Conservation (phyloP, 2,888 invertebrate genomes). For the Latrodectus elegans region DNA sequence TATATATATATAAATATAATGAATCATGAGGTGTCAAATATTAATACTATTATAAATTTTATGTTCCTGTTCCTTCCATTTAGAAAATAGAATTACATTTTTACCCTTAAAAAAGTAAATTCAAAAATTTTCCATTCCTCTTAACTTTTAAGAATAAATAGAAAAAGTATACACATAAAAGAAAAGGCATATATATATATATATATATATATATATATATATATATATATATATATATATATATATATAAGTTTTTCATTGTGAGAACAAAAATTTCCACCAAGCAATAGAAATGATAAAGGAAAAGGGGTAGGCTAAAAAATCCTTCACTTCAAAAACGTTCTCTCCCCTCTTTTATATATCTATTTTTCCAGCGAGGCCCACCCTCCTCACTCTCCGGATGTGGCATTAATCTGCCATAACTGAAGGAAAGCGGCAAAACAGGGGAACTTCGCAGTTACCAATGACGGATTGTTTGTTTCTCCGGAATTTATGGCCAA, state of each 20-base stretch:
- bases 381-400: slow-evolving; percentile 11
- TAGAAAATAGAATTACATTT: too few species aligned
- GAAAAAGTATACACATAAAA: neutral
- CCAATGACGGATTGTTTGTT: slow-evolving; percentile 68
- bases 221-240: too few species aligned
- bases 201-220: too few species aligned
- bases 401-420: slow-evolving; percentile 67
- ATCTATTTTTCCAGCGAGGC: slow-evolving; percentile 48
- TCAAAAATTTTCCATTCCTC: too few species aligned
- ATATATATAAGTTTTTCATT: too few species aligned
- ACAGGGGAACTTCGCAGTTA: slow-evolving; percentile 65
- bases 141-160: neutral
- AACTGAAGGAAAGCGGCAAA: slow-evolving; percentile 58
- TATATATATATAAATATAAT: too few species aligned
- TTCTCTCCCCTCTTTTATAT: slow-evolving; percentile 42
- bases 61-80: too few species aligned
- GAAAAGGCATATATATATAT: neutral
- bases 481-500: slow-evolving; percentile 62
- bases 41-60: too few species aligned
- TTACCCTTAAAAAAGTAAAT: too few species aligned
- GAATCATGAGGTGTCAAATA: too few species aligned
- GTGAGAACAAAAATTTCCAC: too few species aligned
- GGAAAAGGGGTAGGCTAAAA: neutral
- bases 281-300: too few species aligned
- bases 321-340: slow-evolving; percentile 29